Base-by-base conservation (phyloP, 2,797 vertebrate genomes). In the Sebastes cheni region DNA sequence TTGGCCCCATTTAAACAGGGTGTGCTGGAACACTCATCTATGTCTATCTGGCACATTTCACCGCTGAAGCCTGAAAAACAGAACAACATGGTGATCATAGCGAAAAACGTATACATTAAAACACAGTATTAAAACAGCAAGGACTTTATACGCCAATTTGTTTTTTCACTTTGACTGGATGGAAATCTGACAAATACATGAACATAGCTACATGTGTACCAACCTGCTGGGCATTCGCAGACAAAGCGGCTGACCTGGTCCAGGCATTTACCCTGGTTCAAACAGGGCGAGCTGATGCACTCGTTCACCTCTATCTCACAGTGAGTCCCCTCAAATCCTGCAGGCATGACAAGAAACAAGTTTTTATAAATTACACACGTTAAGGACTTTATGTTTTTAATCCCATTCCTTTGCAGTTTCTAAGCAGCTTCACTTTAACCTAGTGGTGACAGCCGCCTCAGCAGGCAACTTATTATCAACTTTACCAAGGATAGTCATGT, bases 161-260 rank as follows among this genome's bases (percentile, higher is more conserved):
- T 74, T 67, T 74, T 67, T 52, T 81, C 6, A 34, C 20, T 32
- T 16, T 34, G n/a, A 36, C 2, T 39, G 0, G 8, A 36, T 16
- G 13, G 60, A 29, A 22, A 56, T 56, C 2, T 20, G 18, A 36
- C 11, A 62, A 66, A 60, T 8, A 12, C 1, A 39, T 6, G 29
- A 64, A 65, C 2, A 59, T 3, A 42, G 18, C 7, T 11, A n/a
- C 29, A 36, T 11, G 14, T 75, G 11, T 66, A 93, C 97, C 78
- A 72, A 98, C 98, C 98, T 91, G 97, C 96, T 36, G 96, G 97
- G 84, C 97, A 99, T 65, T 97, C 95, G 88, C 98, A 99, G 83
- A 97, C 89, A 59, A 98, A 99, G 73, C 95, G 95, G 84, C 96
- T 97, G 93, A 99, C 96, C 88, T 97, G 97, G 86, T 99, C 97